These are phyloP conservation scores for human DNA, from an alignment of 2,113 vertebrate species.

Conservation along the genomic window DNA sequence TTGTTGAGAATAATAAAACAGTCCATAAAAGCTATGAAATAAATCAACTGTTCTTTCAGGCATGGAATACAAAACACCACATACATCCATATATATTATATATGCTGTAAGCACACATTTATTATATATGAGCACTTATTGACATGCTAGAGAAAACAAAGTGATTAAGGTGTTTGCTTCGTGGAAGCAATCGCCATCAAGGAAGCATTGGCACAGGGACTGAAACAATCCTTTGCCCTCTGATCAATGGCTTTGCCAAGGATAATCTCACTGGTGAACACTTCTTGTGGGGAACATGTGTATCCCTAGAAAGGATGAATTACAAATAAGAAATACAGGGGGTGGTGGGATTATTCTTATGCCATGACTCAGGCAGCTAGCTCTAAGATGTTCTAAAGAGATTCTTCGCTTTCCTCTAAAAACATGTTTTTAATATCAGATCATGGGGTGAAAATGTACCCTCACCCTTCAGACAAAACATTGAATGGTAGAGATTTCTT, in stretches of 20 bases:
- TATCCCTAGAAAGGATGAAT: not conserved
- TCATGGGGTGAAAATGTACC: not conserved
- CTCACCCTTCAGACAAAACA: not conserved
- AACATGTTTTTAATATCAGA: not conserved
- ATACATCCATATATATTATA: slow-evolving; percentile 70
- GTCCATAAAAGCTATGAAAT: slow-evolving; percentile 77
- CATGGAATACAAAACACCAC: slow-evolving; percentile 71
- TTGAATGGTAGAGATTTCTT: not conserved
- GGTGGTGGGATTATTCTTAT: not conserved
- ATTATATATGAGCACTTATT: slow-evolving; percentile 69
- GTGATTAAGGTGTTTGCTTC: slow-evolving; percentile 67
- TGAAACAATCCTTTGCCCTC: slow-evolving; percentile 55
- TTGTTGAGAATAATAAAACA: slow-evolving; percentile 83
- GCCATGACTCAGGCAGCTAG: not conserved
- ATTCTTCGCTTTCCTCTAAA: slow-evolving; percentile 34
- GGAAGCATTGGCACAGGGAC: slow-evolving; percentile 39
- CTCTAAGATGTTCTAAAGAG: not conserved
- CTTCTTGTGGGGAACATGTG: not conserved
- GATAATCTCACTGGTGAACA: slow-evolving; percentile 30
- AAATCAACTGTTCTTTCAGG: slow-evolving; percentile 81
- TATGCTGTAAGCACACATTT: slow-evolving; percentile 74
- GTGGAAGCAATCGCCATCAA: slow-evolving; percentile 22
- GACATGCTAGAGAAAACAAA: slow-evolving; percentile 42
- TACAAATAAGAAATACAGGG: not conserved
- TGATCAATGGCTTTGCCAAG: slow-evolving; percentile 63